Conservation (phyloP, 1,140 invertebrate genomes). For the Cepaea nemoralis region DNA sequence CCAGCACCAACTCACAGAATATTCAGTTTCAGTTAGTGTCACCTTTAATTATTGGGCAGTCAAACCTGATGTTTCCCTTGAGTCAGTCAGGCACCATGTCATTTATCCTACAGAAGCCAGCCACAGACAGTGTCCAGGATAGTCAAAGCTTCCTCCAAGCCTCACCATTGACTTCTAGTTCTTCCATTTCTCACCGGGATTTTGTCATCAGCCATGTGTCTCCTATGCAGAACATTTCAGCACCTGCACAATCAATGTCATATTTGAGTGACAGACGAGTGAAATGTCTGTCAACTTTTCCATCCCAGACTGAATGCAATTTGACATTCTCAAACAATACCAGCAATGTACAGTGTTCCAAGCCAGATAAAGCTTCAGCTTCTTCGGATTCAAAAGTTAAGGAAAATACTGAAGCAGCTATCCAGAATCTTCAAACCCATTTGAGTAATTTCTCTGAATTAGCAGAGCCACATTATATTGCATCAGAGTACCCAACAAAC, state of each 20-base stretch:
- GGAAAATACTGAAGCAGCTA: not conserved
- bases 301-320: no score
- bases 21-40: not conserved
- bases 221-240: no score
- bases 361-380: not conserved
- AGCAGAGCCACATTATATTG: not conserved
- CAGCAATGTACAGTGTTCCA: not conserved
- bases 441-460: not conserved
- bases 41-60: not conserved
- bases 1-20: not conserved
- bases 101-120: not conserved
- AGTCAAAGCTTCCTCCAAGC: not conserved
- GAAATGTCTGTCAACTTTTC: no score
- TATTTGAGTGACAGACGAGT: no score
- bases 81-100: constrained; percentile 4
- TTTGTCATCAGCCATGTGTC: no score
- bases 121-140: not conserved
- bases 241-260: no score
- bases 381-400: not conserved
- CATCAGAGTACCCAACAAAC: not conserved
- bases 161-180: not conserved
- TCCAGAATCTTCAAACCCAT: not conserved
- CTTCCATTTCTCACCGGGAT: not conserved
- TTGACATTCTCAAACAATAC: no score
- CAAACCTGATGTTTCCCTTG: not conserved